These are phyloP conservation scores for Erebia epiphron DNA, from an alignment of 2,888 invertebrate species.

Conservation along the genomic window DNA sequence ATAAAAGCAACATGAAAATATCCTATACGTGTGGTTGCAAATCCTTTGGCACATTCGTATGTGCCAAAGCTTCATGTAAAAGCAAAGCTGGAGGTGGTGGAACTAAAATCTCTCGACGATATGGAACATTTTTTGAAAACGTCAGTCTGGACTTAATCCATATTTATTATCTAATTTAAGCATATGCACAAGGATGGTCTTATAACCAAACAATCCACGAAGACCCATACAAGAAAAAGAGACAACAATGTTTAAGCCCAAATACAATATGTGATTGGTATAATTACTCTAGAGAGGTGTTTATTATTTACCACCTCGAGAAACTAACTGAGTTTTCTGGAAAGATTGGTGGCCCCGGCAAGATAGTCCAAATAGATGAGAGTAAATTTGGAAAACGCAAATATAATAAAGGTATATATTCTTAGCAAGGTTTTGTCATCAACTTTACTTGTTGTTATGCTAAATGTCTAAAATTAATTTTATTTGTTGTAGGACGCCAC, in stretches of 20 bases:
- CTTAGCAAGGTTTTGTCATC: not conserved
- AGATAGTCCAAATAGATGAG: constrained; percentile 42
- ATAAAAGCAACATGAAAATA: no score
- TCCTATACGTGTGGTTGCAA: not conserved
- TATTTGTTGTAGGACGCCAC: constrained; percentile 14
- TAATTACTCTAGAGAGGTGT: not conserved
- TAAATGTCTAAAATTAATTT: constrained; percentile 3
- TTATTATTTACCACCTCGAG: not conserved
- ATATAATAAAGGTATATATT: constrained; percentile 31
- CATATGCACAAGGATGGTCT: not conserved
- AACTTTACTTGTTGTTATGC: not conserved
- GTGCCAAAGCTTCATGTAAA: not conserved
- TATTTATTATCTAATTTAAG: not conserved
- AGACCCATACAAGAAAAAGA: not conserved
- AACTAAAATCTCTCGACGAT: not conserved
- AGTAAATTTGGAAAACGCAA: constrained; percentile 43
- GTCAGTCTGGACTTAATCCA: not conserved
- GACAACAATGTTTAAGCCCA: not conserved
- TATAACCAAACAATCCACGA: not conserved
- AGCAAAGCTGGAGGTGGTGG: not conserved
- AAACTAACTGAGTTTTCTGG: not conserved
- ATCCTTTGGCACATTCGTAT: not conserved
- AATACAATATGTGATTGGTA: not conserved
- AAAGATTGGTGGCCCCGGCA: constrained; percentile 40
- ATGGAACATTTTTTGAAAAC: not conserved